Base-by-base conservation (phyloP, 2,113 vertebrate species). In the Panthera tigris region DNA sequence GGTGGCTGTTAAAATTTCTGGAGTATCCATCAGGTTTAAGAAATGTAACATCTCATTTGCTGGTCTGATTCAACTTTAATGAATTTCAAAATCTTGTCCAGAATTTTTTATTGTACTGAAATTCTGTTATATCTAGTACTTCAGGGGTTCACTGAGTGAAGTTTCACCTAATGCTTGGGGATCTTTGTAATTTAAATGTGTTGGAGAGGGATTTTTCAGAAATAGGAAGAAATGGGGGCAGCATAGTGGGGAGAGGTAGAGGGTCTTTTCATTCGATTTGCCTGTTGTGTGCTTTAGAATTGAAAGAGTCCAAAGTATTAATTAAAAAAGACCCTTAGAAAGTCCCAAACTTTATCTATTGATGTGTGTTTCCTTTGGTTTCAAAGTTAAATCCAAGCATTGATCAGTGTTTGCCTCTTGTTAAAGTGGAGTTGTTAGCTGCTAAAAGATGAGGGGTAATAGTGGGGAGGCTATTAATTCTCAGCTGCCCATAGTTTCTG, bases 301-400 rank as follows among this genome's bases (percentile, higher is more conserved):
- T 71, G 21, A 12, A 12, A 73, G 25, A 78, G 1, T 69, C 73
- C 50, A 19, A 78, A 80, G n/a, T 89, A 82, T 95, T 97, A 92
- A 79, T 33, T 88, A 33, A 33, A 66, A 79, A 89, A 93, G 74
- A 82, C 55, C 48, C 41, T 93, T 91, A 80, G 52, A 89, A 97
- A 92, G 50, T 94, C 39, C 65, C 65, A 92, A 76, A 48, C 14
- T 36, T 84, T 93, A 66, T 87, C 52, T 96, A 39, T 94, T 73
- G 48, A 57, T 94, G 12, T 73, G 48, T 84, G 65, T 96, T 98
- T 94, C 45, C 25, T 88, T 10, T 89, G 82, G 73, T 89, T 93
- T 95, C 89, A 97, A 89, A 97, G 41, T 96, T 89, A 97, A 97
- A 89, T 76, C 25, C 78, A 95, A 91, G 63, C 8, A 45, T 81